phyloP scores from a whole-genome alignment of 37 sponge, comb jelly and placozoan species.

The Halisarca cf. caerulea region DNA sequence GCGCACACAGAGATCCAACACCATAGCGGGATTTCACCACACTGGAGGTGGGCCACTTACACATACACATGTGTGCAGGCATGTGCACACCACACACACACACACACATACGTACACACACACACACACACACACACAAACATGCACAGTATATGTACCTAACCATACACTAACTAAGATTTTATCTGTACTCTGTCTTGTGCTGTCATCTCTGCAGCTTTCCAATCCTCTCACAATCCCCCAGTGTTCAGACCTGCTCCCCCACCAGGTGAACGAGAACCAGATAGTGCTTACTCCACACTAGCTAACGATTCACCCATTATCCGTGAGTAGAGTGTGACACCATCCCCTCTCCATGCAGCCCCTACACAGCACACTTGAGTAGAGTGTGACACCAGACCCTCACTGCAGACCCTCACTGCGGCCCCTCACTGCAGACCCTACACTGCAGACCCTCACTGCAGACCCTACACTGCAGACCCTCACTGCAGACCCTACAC shows the following conservation, averaged over 20 bases:
- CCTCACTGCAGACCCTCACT: no score
- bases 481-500: no score
- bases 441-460: no score
- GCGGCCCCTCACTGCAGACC: no score
- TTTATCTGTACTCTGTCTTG: neutral
- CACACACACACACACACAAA: neutral
- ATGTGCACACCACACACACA: neutral
- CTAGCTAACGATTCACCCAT: constrained; percentile 29
- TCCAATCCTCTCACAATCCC: constrained; percentile 17
- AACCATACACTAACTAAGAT: no score
- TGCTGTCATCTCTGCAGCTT: neutral
- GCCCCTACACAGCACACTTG: no score
- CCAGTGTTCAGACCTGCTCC: constrained; percentile 70
- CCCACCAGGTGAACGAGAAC: constrained; percentile 40
- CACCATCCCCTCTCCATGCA: no score
- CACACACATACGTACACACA: constrained; percentile 6
- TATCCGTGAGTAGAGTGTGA: constrained; percentile 10
- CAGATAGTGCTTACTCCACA: constrained; percentile 30
- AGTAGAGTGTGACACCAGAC: no score
- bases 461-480: no score
- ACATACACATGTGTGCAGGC: neutral
- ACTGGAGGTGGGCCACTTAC: neutral
- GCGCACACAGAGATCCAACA: constrained; percentile 10
- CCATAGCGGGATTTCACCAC: neutral
- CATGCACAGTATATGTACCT: no score